Evolutionary conservation across 2,113 vertebrate genomes (phyloP), one percentile per base, ranked within the genome.

Genomic region (Melanostigma gelatinosum): DNA sequence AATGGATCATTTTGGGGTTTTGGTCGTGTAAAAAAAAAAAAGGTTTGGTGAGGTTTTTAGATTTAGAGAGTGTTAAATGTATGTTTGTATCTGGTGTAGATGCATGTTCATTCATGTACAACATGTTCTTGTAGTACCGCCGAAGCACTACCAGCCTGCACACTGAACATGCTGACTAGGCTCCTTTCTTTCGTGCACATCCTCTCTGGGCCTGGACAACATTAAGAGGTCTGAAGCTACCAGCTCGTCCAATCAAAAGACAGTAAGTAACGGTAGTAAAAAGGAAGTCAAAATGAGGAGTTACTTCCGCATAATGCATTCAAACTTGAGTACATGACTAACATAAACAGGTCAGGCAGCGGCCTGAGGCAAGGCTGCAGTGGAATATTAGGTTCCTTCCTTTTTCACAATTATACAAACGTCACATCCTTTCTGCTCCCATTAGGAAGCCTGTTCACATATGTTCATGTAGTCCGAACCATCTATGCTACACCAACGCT

Each of bases 121-220:
- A 12, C 29, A 38, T 70, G 65, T 68, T 68, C 40, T 50, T 77
- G 71, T 61, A 57, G 36, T 55, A 12, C 36, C n/a, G 34, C 20
- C 9, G 34, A 0, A 32, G 22, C 13, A 62, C 7, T 22, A 24
- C 38, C 69, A 42, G 8, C 32, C 1, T 63, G 44, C 13, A 38
- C 27, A n/a, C 20, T 65, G 22, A 79, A 80, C 36, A 79, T 78
- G 87, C 90, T 71, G 79, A 91, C 73, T 80, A 1, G 12, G 48
- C 70, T 77, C 11, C 13, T 83, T 69, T 84, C 55, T 42, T 10
- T 89, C 65, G 38, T 8, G 24, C 55, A 88, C 69, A 82, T 89
- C 86, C 85, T 84, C 64, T 84, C 61, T 70, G 64, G 48, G 67
- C 6, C 6, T 38, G 2, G 13, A 44, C 9, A 67, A 65, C 24